Base-by-base conservation (phyloP, 1,140 invertebrate species). In the Dolichoris vasculosae region DNA sequence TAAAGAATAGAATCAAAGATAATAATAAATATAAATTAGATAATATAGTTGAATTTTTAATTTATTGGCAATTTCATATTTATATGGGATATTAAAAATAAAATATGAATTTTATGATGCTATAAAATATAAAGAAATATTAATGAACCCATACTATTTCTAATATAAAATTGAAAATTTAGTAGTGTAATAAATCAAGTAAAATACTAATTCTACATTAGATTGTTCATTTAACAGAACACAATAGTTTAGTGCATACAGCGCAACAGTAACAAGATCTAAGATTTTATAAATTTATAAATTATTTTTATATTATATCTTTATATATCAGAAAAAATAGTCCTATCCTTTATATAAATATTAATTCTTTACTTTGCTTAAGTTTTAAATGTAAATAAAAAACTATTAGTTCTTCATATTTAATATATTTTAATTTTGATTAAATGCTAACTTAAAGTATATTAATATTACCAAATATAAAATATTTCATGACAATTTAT, bases 61-160 rank as follows among this genome's bases (percentile, higher is more conserved):
- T 32, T 67, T 32, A 32, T 67, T 35, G 9, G 2, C 30, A 67
- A 67, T 32, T 26, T 8, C 26, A 67, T 15, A 67, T 30, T 9
- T 15, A 67, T 30, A 67, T 9, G 9, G 23, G 20, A 9, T 59
- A 59, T 59, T 11, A 67, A 32, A 2, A 32, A n/a, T 67, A 30
- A 67, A 67, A 67, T 67, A 67, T 30, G 64, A 67, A n/a, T 67
- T 15, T 6, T 15, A 67, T 2, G 32, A 67, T 32, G 15, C 2
- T 67, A 67, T 32, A 32, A 67, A 67, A 67, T 67, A 67, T 32
- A 67, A 2, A 55, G n/a, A 77, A 77, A 77, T 48, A 55, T n/a
- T 55, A 55, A 67, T 67, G 64, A 30, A 67, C 32, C 26, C 75
- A 77, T 46, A 55, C 46, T 30, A 76, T 59, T 59, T 17, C 8